Conservation (phyloP, 2,797 vertebrate species). For the Chromobotia macracanthus region DNA sequence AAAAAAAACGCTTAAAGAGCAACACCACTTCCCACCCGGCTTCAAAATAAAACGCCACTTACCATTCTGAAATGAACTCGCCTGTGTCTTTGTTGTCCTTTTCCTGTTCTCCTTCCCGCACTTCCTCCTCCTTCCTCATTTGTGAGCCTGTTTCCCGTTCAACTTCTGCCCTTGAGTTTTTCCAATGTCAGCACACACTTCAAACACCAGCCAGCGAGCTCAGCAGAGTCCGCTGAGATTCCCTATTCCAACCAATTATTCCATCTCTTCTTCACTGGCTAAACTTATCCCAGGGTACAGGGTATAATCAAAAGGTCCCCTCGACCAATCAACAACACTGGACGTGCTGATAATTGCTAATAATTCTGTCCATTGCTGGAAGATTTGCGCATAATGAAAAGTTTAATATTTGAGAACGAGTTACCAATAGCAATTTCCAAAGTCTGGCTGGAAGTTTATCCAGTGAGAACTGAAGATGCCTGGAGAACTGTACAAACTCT, state of each 20-base stretch:
- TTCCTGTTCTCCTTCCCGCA: slow-evolving; percentile 30
- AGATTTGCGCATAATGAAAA: neutral
- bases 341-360: neutral
- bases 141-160: slow-evolving; percentile 60
- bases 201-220: slow-evolving; percentile 70
- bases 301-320: slow-evolving; percentile 81
- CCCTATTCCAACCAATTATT: slow-evolving; percentile 73
- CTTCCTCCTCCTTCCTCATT: slow-evolving; percentile 58
- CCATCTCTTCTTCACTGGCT: slow-evolving; percentile 63
- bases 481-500: slow-evolving; percentile 13
- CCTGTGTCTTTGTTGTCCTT: slow-evolving; percentile 56
- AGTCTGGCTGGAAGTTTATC: neutral
- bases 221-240: slow-evolving; percentile 71
- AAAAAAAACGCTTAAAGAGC: slow-evolving; percentile 10
- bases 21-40: slow-evolving; percentile 38
- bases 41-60: slow-evolving; percentile 67
- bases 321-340: slow-evolving; percentile 70
- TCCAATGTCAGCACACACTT: slow-evolving; percentile 75
- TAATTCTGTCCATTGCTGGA: neutral
- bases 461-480: neutral
- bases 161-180: slow-evolving; percentile 70
- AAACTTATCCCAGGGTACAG: slow-evolving; percentile 83
- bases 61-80: slow-evolving; percentile 65
- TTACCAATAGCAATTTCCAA: slow-evolving; percentile 1
- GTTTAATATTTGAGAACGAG: neutral